Conservation (phyloP, 2,888 invertebrate species). For the Trichogramma evanescens region DNA sequence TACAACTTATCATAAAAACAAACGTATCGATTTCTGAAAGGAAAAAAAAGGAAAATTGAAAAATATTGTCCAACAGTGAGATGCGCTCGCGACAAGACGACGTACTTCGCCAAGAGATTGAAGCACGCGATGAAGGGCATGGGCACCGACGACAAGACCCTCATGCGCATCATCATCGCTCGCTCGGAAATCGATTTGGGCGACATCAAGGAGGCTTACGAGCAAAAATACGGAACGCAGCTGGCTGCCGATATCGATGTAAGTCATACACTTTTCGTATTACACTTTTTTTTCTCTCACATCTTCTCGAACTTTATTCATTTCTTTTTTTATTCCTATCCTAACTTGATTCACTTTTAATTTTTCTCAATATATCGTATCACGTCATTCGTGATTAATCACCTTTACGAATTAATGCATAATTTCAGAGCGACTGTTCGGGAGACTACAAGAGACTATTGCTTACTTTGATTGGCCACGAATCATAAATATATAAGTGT, state of each 20-base stretch:
- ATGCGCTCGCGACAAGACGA: constrained; percentile 70
- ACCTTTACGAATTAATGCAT: too few species aligned
- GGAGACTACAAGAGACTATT: constrained; percentile 84
- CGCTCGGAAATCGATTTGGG: constrained; percentile 80
- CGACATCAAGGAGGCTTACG: constrained; percentile 76
- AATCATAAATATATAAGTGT: constrained; percentile 24
- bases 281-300: neutral
- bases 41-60: neutral
- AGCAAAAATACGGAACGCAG: constrained; percentile 67
- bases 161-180: constrained; percentile 79
- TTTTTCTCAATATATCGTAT: constrained; percentile 16
- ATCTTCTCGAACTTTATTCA: neutral
- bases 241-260: constrained; percentile 78
- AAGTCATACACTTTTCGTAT: constrained; percentile 31
- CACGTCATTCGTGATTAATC: neutral
- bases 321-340: constrained; percentile 21
- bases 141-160: constrained; percentile 79
- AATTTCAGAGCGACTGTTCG: constrained; percentile 72
- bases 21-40: neutral
- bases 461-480: constrained; percentile 58
- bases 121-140: constrained; percentile 83
- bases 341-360: neutral
- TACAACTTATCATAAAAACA: neutral
- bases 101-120: constrained; percentile 79
- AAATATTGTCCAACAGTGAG: constrained; percentile 51